Evolutionary conservation across 2,888 invertebrate species (phyloP).

Genomic region (Rotaria socialis): DNA sequence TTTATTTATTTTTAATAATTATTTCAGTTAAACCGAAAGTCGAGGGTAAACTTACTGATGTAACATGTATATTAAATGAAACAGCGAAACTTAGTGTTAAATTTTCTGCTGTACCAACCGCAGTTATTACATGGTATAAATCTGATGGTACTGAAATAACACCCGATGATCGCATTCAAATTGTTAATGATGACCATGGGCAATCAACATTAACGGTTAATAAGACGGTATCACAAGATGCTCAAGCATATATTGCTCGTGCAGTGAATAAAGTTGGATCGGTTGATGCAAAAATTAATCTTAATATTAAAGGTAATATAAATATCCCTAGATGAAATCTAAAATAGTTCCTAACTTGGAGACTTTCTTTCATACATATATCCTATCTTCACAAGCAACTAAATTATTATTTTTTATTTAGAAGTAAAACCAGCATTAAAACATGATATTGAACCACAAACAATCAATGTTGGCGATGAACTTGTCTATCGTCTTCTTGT

Average conservation of each 20-base stretch:
- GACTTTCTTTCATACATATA: too few species aligned
- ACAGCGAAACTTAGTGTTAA: slow-evolving; percentile 35
- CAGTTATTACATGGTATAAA: slow-evolving; percentile 42
- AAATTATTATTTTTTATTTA: background rate
- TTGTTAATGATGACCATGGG: slow-evolving; percentile 76
- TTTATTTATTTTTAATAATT: too few species aligned
- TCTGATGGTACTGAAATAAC: slow-evolving; percentile 36
- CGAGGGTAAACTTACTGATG: slow-evolving; percentile 37
- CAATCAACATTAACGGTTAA: slow-evolving; percentile 64
- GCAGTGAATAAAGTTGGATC: slow-evolving; percentile 56
- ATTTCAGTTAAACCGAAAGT: slow-evolving; percentile 41
- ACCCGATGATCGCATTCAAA: slow-evolving; percentile 41
- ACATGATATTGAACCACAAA: slow-evolving; percentile 33
- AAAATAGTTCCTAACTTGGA: too few species aligned
- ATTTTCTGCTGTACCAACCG: slow-evolving; percentile 39
- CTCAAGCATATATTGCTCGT: slow-evolving; percentile 57
- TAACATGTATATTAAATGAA: slow-evolving; percentile 37
- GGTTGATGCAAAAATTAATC: slow-evolving; percentile 54
- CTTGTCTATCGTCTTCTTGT: slow-evolving; percentile 14
- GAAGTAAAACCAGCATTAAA: slow-evolving; percentile 32
- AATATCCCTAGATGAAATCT: too few species aligned
- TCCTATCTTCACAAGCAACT: too few species aligned
- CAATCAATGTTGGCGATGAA: slow-evolving; percentile 25
- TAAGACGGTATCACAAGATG: slow-evolving; percentile 63
- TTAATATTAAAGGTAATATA: slow-evolving; percentile 51